These are phyloP conservation scores for Danio aesculapii DNA, from an alignment of 2,797 vertebrate genomes.

Conservation along the genomic window DNA sequence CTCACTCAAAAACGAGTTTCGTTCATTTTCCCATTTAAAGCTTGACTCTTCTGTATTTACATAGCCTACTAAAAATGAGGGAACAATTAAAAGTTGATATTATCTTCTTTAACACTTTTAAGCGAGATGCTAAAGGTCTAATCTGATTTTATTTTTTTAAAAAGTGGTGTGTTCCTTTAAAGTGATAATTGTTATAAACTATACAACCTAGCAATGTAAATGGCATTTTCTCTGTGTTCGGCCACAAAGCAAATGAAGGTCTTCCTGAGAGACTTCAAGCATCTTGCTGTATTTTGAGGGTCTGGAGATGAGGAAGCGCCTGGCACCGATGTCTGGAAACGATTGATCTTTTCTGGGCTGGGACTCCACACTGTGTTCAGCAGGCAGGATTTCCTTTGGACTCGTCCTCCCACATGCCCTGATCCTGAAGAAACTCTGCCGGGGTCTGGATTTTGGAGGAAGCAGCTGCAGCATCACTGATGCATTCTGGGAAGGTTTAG, in stretches of 20 bases:
- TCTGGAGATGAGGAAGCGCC: conserved; percentile 32
- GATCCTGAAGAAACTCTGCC: conserved; percentile 26
- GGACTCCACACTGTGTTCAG: conserved; percentile 46
- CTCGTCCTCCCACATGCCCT: conserved; percentile 43
- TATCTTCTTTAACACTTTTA: no score
- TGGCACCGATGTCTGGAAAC: conserved; percentile 55
- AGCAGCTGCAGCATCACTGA: conserved; percentile 38
- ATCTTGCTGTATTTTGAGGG: background rate
- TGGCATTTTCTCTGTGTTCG: background rate
- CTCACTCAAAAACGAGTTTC: no score
- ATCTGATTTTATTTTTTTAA: no score
- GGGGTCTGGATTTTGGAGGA: conserved; percentile 12
- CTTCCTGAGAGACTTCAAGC: background rate
- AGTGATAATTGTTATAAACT: background rate
- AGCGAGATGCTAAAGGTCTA: no score
- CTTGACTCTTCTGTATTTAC: no score
- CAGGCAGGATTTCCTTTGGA: conserved; percentile 28
- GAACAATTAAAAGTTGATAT: no score
- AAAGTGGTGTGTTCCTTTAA: background rate
- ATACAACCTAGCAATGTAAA: background rate
- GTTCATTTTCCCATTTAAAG: no score
- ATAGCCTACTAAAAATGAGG: no score
- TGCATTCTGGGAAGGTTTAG: conserved; percentile 41
- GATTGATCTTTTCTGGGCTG: conserved; percentile 59
- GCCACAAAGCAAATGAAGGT: background rate